These are phyloP conservation scores for Nothura maculosa DNA, from an alignment of 2,797 vertebrate genomes.

Conservation along the genomic window DNA sequence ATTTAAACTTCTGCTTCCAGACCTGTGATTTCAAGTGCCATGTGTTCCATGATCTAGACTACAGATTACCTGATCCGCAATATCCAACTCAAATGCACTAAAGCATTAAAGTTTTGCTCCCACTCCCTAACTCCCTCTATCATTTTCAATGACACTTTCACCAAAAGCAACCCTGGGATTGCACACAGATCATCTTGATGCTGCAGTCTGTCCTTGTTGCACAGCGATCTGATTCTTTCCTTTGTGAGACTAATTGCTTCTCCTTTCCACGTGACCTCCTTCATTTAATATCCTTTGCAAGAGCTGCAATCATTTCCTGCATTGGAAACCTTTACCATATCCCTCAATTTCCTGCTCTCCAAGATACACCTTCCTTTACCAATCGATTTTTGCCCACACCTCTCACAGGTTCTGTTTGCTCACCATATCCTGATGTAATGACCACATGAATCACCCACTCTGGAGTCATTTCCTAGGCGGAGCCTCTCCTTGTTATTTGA, in stretches of 20 bases:
- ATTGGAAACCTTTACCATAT: not conserved
- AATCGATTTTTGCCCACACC: not conserved
- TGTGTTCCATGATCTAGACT: not conserved
- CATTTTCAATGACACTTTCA: not conserved
- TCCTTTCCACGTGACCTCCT: not conserved
- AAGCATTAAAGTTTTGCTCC: not conserved
- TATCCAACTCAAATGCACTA: not conserved
- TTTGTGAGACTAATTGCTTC: not conserved
- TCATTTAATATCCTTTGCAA: not conserved
- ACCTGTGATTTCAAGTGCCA: not conserved
- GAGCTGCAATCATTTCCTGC: not conserved
- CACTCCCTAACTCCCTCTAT: accelerated
- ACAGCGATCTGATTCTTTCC: not conserved
- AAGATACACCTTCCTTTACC: not conserved
- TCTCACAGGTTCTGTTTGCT: constrained; percentile 38
- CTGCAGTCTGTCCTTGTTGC: accelerated
- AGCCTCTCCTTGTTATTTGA: constrained; percentile 52
- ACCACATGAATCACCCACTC: constrained; percentile 57
- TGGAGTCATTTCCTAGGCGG: constrained; percentile 37
- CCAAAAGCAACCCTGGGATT: not conserved
- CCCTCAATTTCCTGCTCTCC: not conserved
- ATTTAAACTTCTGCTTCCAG: not conserved
- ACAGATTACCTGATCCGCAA: not conserved
- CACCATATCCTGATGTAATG: constrained; percentile 1
- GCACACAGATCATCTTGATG: not conserved